Evolutionary conservation across 2,888 invertebrate species (phyloP).

Genomic region (Chloromyia formosa): DNA sequence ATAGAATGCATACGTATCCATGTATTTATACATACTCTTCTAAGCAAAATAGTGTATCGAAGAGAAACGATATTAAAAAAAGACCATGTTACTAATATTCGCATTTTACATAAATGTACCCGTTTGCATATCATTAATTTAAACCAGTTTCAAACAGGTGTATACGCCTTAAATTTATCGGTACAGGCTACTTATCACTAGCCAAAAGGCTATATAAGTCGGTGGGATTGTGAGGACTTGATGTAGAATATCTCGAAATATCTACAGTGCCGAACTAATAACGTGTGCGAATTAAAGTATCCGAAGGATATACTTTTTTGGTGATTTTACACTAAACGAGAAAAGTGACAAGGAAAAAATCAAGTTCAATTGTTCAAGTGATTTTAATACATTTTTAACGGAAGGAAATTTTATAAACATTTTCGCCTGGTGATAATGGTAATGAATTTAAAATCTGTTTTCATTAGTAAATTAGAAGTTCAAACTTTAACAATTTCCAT

Average conservation of each 20-base stretch:
- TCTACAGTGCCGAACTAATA: neutral
- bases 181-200: neutral
- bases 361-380: too few relatives aligned
- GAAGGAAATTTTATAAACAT: constrained; percentile 6
- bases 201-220: constrained; percentile 27
- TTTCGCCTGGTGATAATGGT: constrained; percentile 38
- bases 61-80: too few relatives aligned
- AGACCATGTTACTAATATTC: neutral
- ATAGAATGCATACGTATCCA: too few relatives aligned
- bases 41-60: too few relatives aligned
- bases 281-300: neutral
- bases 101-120: neutral
- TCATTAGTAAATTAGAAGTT: too few relatives aligned
- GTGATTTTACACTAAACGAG: too few relatives aligned
- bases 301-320: too few relatives aligned
- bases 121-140: neutral
- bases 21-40: too few relatives aligned
- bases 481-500: too few relatives aligned
- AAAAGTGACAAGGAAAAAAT: too few relatives aligned
- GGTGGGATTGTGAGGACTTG: neutral
- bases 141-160: constrained; percentile 6
- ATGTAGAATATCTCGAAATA: constrained; percentile 6
- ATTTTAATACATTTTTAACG: neutral
- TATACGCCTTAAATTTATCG: neutral
- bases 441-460: neutral